These are phyloP conservation scores for Galemys pyrenaicus DNA, from an alignment of 2,113 vertebrate species.

Conservation along the genomic window DNA sequence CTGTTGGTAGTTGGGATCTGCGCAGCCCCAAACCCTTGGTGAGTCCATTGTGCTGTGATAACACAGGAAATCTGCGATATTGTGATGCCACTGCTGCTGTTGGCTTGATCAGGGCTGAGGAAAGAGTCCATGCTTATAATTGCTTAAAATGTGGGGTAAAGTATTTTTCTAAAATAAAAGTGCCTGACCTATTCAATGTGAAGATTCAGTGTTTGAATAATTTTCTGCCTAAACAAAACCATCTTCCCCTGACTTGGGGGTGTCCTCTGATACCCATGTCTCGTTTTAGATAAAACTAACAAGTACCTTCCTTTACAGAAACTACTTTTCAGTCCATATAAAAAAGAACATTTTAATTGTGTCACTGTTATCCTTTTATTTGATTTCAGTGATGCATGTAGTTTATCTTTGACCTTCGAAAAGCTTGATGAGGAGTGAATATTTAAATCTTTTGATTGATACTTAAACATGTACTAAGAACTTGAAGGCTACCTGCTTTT, in stretches of 20 bases:
- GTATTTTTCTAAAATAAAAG: neutral
- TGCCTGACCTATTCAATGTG: neutral
- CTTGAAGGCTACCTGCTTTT: neutral
- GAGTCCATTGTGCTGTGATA: neutral
- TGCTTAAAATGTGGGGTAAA: too few species aligned
- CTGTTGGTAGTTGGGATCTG: neutral
- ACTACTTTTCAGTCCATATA: neutral
- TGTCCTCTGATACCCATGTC: neutral
- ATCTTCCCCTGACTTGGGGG: neutral
- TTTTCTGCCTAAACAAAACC: neutral
- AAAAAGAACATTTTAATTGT: neutral
- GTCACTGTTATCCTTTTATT: neutral
- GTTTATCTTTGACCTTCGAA: neutral
- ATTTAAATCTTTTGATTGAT: neutral
- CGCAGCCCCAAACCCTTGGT: neutral
- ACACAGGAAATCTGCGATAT: neutral
- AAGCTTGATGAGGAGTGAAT: neutral
- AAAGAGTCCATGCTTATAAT: too few species aligned
- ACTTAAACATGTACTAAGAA: neutral
- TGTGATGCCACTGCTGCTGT: neutral
- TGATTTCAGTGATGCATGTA: neutral
- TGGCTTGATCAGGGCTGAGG: neutral
- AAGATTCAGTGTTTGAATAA: neutral
- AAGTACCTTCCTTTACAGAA: neutral
- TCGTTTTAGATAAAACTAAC: neutral